Base-by-base conservation (phyloP, 2,888 invertebrate genomes). In the Aleiodes alternator region DNA sequence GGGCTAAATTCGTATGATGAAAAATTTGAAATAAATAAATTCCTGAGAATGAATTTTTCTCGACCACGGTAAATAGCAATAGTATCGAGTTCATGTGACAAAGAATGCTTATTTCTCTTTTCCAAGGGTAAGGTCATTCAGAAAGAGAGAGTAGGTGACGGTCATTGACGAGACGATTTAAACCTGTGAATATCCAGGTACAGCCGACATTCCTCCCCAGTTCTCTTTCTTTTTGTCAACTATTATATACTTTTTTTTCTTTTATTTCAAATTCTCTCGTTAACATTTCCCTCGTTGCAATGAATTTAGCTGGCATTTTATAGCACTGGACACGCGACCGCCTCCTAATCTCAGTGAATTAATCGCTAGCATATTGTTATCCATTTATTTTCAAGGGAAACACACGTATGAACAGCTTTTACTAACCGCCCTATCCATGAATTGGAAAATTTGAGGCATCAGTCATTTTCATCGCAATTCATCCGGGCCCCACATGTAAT, bases 71-170 rank as follows among this genome's bases (percentile, higher is more conserved):
- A 43, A 9, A 6, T 6, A 34, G 16, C 16, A 6, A 53, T 53
- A 43, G 31, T 61, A 59, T 59, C 50, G 69, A 73, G 78, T 77
- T 82, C 79, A 82, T 84, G 85, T 81, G 83, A 84, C 82, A 78
- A 73, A 70, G 75, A 80, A 81, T 84, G 83, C 84, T 84, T 83
- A 84, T 84, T 85, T 77, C 8, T 8, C 38, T 38, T 4, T 70
- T 56, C 68, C 82, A 83, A 81, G 85, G 85, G 79, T 82, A 85
- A 85, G 84, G 84, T 85, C 85, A 68, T 68, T 75, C 50, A 71
- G 56, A 43, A 11, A 43, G 9, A 43, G 43, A 43, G 43, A 9
- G 11, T 9, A 8, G 9, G 43, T 43, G 38, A 38, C 38, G 38
- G 38, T 8, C 69, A 75, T 76, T 76, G 69, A 71, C 73, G 55